phyloP scores from a whole-genome alignment of 2,113 vertebrate species.

The Macaca fascicularis region DNA sequence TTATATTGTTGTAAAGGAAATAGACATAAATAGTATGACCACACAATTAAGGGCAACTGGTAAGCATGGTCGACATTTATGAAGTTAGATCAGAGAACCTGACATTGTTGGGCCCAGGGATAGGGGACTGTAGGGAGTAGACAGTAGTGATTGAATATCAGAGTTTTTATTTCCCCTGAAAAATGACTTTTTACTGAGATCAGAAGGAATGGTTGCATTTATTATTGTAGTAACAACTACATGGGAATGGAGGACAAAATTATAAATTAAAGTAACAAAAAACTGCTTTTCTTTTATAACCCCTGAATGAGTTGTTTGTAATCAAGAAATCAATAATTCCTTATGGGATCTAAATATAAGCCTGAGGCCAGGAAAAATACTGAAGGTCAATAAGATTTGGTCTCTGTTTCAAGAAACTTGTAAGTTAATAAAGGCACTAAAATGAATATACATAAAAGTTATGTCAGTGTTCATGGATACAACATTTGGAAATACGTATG shows the following conservation, averaged over 20 bases:
- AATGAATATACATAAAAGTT: neutral
- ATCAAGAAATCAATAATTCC: neutral
- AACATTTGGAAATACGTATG: neutral
- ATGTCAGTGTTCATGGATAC: neutral
- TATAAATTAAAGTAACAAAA: neutral
- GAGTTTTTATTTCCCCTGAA: neutral
- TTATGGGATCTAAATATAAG: neutral
- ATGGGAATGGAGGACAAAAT: neutral
- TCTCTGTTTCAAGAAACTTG: neutral
- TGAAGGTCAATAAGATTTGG: neutral
- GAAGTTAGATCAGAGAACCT: neutral
- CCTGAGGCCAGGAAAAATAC: neutral
- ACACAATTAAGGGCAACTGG: neutral
- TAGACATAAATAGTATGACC: neutral
- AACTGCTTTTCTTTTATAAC: neutral
- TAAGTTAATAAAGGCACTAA: neutral
- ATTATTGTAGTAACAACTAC: neutral
- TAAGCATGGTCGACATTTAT: neutral
- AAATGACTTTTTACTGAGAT: neutral
- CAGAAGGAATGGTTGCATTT: neutral
- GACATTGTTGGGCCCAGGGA: too few species aligned
- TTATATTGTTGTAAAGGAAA: neutral
- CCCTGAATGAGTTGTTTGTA: neutral
- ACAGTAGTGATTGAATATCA: neutral
- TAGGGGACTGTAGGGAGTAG: accelerated